Percentiles rank a stretch among this genome's conserved stretches.
Evolutionary conservation across 92 coral and sea anemone genomes (phyloP).

Genomic region (Nematostella vectensis): DNA sequence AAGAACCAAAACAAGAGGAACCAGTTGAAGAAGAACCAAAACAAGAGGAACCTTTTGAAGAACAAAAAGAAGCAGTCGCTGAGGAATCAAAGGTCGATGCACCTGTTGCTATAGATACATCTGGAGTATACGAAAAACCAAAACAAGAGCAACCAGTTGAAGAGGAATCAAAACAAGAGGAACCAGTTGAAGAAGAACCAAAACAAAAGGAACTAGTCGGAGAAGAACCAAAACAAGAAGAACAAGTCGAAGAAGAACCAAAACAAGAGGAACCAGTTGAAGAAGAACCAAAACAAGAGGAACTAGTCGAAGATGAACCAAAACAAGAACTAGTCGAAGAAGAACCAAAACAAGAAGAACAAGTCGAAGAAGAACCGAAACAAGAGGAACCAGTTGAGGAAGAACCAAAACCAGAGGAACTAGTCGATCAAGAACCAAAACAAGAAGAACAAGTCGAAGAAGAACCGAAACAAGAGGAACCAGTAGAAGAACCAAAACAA

Average conservation of each 20-base stretch:
- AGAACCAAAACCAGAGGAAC: not conserved
- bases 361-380: not conserved
- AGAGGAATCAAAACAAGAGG: not conserved
- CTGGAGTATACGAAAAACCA: not conserved
- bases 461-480: conserved; percentile 3
- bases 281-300: not conserved
- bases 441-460: not conserved
- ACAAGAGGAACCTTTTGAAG: not conserved
- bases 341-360: not conserved
- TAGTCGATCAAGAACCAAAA: not conserved
- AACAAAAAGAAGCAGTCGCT: not conserved
- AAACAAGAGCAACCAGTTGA: not conserved
- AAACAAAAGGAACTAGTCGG: not conserved
- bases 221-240: not conserved
- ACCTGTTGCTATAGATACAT: not conserved
- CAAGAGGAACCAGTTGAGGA: not conserved
- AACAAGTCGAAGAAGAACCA: not conserved
- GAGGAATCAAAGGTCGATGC: not conserved
- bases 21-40: not conserved
- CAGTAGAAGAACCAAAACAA: not conserved
- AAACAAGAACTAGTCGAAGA: not conserved
- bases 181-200: not conserved
- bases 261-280: not conserved
- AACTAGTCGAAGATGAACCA: not conserved
- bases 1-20: not conserved